phyloP scores from a whole-genome alignment of 2,888 invertebrate species.

The Reticulitermes lucifugus region DNA sequence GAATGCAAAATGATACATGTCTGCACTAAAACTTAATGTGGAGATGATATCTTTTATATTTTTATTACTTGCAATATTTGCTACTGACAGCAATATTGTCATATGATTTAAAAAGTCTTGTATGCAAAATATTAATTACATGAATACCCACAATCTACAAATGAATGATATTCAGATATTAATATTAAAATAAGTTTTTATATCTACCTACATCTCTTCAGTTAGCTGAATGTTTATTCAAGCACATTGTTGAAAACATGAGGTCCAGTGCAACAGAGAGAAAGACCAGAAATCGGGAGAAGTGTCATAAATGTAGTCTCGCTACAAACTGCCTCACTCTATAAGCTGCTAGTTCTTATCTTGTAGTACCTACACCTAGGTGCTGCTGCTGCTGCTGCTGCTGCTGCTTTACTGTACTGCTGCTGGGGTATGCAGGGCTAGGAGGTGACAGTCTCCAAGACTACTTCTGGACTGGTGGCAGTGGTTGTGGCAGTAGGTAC shows the following conservation, averaged over 20 bases:
- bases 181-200: too few relatives aligned
- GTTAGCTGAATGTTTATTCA: too few relatives aligned
- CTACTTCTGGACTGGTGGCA: slow-evolving; percentile 27
- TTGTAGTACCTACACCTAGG: slow-evolving; percentile 6
- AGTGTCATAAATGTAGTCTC: background rate
- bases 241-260: background rate
- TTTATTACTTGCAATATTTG: too few relatives aligned
- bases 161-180: too few relatives aligned
- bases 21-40: too few relatives aligned
- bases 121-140: too few relatives aligned
- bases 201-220: too few relatives aligned
- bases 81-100: too few relatives aligned
- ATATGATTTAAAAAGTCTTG: too few relatives aligned
- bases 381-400: background rate
- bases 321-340: background rate
- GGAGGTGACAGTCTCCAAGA: slow-evolving; percentile 20
- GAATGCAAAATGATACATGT: too few relatives aligned
- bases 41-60: too few relatives aligned
- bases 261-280: background rate
- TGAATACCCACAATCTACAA: too few relatives aligned
- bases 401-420: background rate
- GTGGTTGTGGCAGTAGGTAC: background rate
- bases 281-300: background rate
- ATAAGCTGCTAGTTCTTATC: slow-evolving; percentile 11
- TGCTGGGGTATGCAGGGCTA: slow-evolving; percentile 3